Evolutionary conservation across 2,888 invertebrate genomes (phyloP).

Genomic region (Pterostichus madidus): DNA sequence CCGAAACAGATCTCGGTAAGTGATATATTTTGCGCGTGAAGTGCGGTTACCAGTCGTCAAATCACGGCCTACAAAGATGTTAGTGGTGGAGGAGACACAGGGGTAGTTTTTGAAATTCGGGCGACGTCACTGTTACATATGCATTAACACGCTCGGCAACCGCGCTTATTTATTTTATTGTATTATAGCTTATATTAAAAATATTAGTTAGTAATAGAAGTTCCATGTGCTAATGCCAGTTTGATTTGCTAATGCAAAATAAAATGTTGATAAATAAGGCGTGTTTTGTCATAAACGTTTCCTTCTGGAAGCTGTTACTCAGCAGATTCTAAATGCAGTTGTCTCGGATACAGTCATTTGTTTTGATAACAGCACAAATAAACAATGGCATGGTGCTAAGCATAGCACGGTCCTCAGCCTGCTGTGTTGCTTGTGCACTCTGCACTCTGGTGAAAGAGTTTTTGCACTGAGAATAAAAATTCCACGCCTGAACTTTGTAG

Average conservation of each 20-base stretch:
- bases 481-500: slow-evolving; percentile 42
- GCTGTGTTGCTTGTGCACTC: slow-evolving; percentile 36
- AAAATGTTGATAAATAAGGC: not conserved
- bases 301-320: not conserved
- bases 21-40: no score
- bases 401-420: slow-evolving; percentile 5
- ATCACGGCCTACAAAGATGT: no score
- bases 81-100: no score
- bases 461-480: slow-evolving; percentile 32
- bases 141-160: no score
- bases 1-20: no score
- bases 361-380: slow-evolving; percentile 46
- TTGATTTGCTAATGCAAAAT: not conserved
- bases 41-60: no score
- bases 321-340: slow-evolving; percentile 11
- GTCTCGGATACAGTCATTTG: slow-evolving; percentile 27
- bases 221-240: no score
- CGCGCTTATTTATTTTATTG: no score
- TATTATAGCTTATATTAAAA: no score
- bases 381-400: slow-evolving; percentile 27
- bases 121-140: no score
- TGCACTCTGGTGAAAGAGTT: slow-evolving; percentile 5
- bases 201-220: no score
- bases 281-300: slow-evolving; percentile 22
- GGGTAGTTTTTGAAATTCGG: no score